These are phyloP conservation scores for Myiothlypis chrysogaster DNA, from an alignment of 2,797 vertebrate genomes.

Conservation along the genomic window DNA sequence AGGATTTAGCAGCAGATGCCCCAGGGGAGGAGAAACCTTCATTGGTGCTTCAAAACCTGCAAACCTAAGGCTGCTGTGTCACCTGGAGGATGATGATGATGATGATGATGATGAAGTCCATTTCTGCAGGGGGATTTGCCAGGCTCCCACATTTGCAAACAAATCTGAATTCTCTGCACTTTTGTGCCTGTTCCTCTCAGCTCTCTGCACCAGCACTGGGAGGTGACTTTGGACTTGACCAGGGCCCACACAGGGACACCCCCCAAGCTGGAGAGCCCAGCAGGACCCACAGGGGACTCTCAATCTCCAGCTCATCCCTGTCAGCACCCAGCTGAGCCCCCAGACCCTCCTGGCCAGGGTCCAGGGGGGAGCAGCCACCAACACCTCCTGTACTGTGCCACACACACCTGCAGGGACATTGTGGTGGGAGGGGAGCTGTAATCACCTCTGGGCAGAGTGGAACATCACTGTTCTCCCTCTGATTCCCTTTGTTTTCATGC, in stretches of 20 bases:
- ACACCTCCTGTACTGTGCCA: accelerated
- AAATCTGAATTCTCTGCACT: neutral
- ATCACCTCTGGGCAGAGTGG: neutral
- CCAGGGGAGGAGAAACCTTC: neutral
- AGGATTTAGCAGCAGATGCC: neutral
- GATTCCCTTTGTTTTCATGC: neutral
- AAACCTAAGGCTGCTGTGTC: neutral
- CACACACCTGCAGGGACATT: neutral
- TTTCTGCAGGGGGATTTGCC: neutral
- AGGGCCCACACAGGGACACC: accelerated
- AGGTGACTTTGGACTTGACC: neutral
- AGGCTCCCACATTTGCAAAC: too few species aligned
- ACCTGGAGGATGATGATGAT: neutral
- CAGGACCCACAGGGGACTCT: neutral
- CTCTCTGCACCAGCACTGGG: too few species aligned
- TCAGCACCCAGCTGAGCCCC: accelerated
- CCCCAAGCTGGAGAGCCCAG: neutral
- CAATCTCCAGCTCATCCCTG: neutral
- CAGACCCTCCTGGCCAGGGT: accelerated
- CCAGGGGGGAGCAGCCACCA: accelerated
- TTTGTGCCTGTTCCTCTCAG: neutral
- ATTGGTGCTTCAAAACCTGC: accelerated
- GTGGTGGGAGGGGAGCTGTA: neutral
- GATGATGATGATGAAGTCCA: accelerated
- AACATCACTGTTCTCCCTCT: accelerated